phyloP scores from a whole-genome alignment of 1,140 invertebrate species.

The Akabosia matsudoensis region DNA sequence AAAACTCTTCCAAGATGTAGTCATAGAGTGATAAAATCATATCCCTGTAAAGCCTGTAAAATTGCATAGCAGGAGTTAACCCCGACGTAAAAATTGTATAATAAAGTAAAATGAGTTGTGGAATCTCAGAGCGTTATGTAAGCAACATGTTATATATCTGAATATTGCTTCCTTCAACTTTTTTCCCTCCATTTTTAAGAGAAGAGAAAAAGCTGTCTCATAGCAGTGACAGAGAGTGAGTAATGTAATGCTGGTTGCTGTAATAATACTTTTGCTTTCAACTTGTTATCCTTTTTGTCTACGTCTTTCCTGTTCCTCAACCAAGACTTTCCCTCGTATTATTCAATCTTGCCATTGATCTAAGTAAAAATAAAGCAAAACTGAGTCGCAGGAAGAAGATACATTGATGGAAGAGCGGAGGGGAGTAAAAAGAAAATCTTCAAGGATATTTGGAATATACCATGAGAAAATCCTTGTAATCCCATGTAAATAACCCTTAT shows the following conservation, averaged over 20 bases:
- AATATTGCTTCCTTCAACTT: too few relatives aligned
- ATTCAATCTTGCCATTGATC: conserved; percentile 8
- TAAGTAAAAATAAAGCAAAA: background rate
- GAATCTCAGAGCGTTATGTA: too few relatives aligned
- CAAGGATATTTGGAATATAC: background rate
- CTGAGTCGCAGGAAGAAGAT: background rate
- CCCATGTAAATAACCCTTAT: background rate
- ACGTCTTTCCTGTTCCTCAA: background rate
- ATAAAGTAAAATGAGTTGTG: too few relatives aligned
- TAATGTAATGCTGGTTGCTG: background rate
- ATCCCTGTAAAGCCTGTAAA: too few relatives aligned
- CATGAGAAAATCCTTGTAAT: background rate
- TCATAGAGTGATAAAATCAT: too few relatives aligned
- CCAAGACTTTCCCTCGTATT: background rate
- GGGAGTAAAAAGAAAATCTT: background rate
- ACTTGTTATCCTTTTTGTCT: conserved; percentile 1
- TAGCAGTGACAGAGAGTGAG: background rate
- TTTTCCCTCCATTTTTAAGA: too few relatives aligned
- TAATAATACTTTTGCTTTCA: background rate
- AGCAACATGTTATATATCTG: too few relatives aligned
- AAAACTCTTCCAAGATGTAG: too few relatives aligned
- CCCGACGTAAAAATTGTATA: too few relatives aligned
- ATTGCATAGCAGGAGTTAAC: too few relatives aligned
- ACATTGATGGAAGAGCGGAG: background rate
- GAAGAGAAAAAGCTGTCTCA: too few relatives aligned